Conservation (phyloP, 2,888 invertebrate species). For the Melolontha melolontha region DNA sequence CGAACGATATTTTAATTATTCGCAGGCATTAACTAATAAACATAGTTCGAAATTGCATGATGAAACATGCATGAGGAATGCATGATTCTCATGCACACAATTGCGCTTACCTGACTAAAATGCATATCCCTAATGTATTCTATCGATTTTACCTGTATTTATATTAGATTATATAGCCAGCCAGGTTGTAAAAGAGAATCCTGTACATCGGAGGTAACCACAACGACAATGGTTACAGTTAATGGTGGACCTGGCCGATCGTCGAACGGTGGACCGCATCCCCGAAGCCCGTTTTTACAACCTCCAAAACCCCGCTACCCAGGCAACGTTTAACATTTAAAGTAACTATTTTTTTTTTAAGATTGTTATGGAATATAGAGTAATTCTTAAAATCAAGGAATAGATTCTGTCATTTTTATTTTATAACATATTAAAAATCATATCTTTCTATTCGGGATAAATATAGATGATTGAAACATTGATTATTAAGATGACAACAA, state of each 20-base stretch:
- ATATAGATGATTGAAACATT: no score
- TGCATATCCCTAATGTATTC: slow-evolving; percentile 30
- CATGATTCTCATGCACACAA: background rate
- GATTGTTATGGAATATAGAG: no score
- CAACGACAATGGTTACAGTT: slow-evolving; percentile 77
- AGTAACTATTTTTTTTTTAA: slow-evolving; percentile 10
- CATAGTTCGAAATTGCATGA: no score
- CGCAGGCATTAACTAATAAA: no score
- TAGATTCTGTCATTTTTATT: no score
- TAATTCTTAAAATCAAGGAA: no score
- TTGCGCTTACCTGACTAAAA: background rate
- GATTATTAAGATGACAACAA: no score
- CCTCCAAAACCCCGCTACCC: slow-evolving; percentile 53
- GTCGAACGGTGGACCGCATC: slow-evolving; percentile 50
- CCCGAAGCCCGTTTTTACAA: slow-evolving; percentile 59
- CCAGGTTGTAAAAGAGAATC: slow-evolving; percentile 83
- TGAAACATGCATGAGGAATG: no score
- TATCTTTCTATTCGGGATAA: no score
- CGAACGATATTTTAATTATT: no score
- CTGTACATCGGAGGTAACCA: slow-evolving; percentile 82
- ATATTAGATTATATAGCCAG: slow-evolving; percentile 77
- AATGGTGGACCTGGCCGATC: slow-evolving; percentile 57
- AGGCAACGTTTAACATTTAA: slow-evolving; percentile 48
- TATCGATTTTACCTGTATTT: slow-evolving; percentile 50
- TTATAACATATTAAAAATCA: no score